Base-by-base conservation (phyloP, 2,113 vertebrate species). In the Oncorhynchus masou region DNA sequence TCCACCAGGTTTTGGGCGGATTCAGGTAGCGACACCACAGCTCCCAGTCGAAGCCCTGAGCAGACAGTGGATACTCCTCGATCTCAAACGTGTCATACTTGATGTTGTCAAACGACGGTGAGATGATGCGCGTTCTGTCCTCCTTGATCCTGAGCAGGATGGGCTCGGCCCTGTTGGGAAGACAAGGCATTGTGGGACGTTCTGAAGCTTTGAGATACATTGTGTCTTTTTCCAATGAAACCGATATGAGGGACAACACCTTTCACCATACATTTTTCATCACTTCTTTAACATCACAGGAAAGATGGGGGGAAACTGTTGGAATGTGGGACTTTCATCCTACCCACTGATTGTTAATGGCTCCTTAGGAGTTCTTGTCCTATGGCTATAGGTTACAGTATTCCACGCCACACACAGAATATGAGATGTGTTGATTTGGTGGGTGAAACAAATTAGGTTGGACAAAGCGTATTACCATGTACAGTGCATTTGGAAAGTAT, bases 1-100 rank as follows among this genome's bases (percentile, higher is more conserved):
- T 95, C 96, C 97, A 99, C 97, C 97, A 99, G 9, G 96, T 94
- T 76, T 96, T 97, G 0, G 97, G 96, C 3, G 97, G 97, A 87
- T 97, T 98, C 85, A 99, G 92, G 73, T 99, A 99, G 1, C 97
- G 93, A 79, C 97, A 99, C 97, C 97, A 99, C 64, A 99, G 91
- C 81, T 98, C 96, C 97, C 97, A 99, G 92, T 99, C 97, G 39
- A 98, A 99, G 13, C 97, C 97, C 84, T 99, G 97, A 0, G 97
- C 97, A 0, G 97, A 96, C 48, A 98, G 91, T 0, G 96, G 96
- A 29, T 70, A 70, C 11, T 59, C n/a, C 69, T 65, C 68, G 8
- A 92, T 74, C 0, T 87, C 73, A 0, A 93, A 81, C 60, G 86
- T 85, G 71, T 91, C 87, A 65, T 73, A 93, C 27, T 84, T 27